Percentiles rank a stretch among this genome's conserved stretches.
phyloP scores from a whole-genome alignment of 2,888 invertebrate genomes.

The Atrina japonica region DNA sequence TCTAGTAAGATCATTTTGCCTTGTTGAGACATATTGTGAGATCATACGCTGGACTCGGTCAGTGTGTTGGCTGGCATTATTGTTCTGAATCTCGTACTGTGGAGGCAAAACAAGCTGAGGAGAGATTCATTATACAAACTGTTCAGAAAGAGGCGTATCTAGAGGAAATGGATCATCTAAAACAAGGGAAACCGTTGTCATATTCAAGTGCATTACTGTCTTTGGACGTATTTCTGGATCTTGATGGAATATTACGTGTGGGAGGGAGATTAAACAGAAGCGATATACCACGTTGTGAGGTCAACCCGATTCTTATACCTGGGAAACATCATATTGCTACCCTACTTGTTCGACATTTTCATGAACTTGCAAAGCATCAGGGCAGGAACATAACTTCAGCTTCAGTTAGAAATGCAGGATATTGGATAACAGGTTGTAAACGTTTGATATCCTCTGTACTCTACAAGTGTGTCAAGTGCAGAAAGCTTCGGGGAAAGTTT shows the following conservation, averaged over 20 bases:
- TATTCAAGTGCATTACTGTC: conserved; percentile 25
- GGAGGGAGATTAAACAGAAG: conserved; percentile 41
- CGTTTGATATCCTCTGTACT: conserved; percentile 43
- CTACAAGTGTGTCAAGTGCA: conserved; percentile 45
- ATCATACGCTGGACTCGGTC: neutral
- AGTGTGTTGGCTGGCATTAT: conserved; percentile 42
- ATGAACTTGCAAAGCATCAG: conserved; percentile 39
- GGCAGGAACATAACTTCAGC: conserved; percentile 48
- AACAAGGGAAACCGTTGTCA: conserved; percentile 7
- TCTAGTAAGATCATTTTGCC: conserved; percentile 31
- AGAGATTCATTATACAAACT: conserved; percentile 23
- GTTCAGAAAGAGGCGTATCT: conserved; percentile 44
- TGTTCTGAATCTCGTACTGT: conserved; percentile 20
- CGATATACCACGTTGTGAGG: conserved; percentile 16
- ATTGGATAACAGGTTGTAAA: conserved; percentile 49
- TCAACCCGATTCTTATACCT: conserved; percentile 43
- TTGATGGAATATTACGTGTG: conserved; percentile 36
- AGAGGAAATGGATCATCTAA: conserved; percentile 23
- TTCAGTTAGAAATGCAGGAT: conserved; percentile 45
- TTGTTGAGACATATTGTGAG: conserved; percentile 9
- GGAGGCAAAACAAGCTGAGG: conserved; percentile 24
- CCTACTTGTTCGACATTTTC: conserved; percentile 44
- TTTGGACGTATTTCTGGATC: conserved; percentile 38
- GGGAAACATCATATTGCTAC: conserved; percentile 35
- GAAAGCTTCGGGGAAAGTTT: conserved; percentile 42